Percentiles rank a stretch among this genome's conserved stretches.
Conservation (phyloP, 2,888 invertebrate genomes). For the Tetragonisca angustula region DNA sequence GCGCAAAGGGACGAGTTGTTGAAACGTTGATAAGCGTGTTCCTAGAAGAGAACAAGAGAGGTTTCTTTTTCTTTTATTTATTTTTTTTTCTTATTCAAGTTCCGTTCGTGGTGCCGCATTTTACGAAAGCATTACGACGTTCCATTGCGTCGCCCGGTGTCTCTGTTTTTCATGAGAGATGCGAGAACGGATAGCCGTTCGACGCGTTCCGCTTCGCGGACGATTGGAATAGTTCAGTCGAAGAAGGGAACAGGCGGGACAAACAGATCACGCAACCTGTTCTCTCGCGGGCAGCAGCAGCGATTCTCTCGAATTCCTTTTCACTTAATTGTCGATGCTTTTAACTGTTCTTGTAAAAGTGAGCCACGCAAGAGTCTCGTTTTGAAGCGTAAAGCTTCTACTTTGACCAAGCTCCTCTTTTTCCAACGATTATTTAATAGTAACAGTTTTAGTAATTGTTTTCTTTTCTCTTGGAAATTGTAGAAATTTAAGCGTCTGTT, state of each 20-base stretch:
- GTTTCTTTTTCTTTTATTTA: neutral
- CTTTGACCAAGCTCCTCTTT: too few species aligned
- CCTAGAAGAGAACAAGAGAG: neutral
- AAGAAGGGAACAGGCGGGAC: neutral
- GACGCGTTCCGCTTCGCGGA: neutral
- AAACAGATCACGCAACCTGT: neutral
- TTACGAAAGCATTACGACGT: neutral
- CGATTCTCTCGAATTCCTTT: neutral
- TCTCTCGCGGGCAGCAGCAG: neutral
- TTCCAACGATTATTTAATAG: too few species aligned
- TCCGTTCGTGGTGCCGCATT: neutral
- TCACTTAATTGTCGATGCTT: neutral
- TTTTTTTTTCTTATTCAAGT: neutral
- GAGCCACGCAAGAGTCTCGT: too few species aligned
- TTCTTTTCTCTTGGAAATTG: too few species aligned
- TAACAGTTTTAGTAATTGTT: too few species aligned
- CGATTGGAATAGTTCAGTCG: neutral
- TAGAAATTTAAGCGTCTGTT: too few species aligned
- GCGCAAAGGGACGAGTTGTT: neutral
- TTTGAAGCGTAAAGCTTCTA: too few species aligned
- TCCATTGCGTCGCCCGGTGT: neutral
- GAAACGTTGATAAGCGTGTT: constrained; percentile 10
- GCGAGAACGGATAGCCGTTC: neutral
- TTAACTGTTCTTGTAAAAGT: too few species aligned
- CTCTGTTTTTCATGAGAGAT: neutral